Base-by-base conservation (phyloP, 2,113 vertebrate species). In the Nematolebias whitei region DNA sequence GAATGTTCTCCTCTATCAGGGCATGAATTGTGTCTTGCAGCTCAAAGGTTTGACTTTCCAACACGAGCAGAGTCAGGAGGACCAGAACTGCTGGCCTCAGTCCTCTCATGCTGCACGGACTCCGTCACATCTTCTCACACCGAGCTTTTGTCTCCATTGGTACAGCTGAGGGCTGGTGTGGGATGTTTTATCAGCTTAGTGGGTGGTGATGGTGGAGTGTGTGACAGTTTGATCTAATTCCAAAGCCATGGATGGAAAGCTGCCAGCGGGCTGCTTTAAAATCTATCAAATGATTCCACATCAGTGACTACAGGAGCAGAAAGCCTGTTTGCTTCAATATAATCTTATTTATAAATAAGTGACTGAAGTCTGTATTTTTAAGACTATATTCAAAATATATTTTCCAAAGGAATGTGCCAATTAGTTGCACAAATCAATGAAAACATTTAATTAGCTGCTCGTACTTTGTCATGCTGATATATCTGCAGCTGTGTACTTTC, bases 11-110 rank as follows among this genome's bases (percentile, higher is more conserved):
- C 45, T 92, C 90, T 14, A 93, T 92, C 61, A 94, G 85, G 1
- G 85, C 69, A 13, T 93, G 90, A 66, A 95, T 93, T 0, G 92
- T 93, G 41, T 95, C 93, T 82, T 94, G 93, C 1, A 95, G 88
- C 39, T 94, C 92, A 50, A 94, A 95, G 61, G 77, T 71, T 10
- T 13, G 13, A 51, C 70, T 64, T 16, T 67, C 74, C 62, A 82
- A 65, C 24, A 77, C 20, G 55, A 88, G 74, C 63, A 87, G 76
- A 58, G 15, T 40, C 62, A 76, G 44, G 0, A 52, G 63, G 51
- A 67, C 14, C 20, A 75, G 29, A 44, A 87, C 48, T 19, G 22
- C 38, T 0, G 49, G 54, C 50, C 32, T 71, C 0, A 43, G 56
- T 49, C 71, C 41, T 23, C 39, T 78, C 87, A 89, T 85, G 10